Evolutionary conservation across 37 sponge, comb jelly and placozoan species (phyloP).

Genomic region (Beroe ovata): DNA sequence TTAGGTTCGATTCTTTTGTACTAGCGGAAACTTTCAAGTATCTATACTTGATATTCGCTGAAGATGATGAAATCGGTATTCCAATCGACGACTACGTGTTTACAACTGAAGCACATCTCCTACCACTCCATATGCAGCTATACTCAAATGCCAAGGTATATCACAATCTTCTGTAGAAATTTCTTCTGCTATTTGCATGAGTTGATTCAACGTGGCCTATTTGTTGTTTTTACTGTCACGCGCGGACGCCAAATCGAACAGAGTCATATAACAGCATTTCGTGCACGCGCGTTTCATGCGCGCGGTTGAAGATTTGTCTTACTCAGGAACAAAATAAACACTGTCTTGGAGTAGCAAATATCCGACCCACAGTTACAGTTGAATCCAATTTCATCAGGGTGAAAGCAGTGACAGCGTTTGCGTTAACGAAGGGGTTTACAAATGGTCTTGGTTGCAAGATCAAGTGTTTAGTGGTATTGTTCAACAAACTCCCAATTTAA

Average conservation of each 20-base stretch:
- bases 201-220: neutral
- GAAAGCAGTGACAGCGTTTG: neutral
- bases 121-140: conserved; percentile 72
- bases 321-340: too few species aligned
- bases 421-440: conserved; percentile 4
- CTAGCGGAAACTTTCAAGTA: conserved; percentile 97
- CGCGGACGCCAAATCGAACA: neutral
- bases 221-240: neutral
- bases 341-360: too few species aligned
- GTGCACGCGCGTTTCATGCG: conserved; percentile 9
- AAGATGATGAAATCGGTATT: conserved; percentile 80
- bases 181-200: neutral
- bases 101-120: conserved; percentile 93
- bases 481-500: neutral
- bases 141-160: conserved; percentile 42
- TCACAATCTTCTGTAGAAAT: neutral
- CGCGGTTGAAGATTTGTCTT: too few species aligned
- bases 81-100: conserved; percentile 87
- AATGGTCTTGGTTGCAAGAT: conserved; percentile 14
- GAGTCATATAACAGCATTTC: neutral
- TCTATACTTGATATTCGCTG: conserved; percentile 86
- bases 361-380: too few species aligned
- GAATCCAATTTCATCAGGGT: neutral
- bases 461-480: neutral
- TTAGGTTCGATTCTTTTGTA: conserved; percentile 92